phyloP scores from a whole-genome alignment of 2,888 invertebrate species.

The Ormyrus nitidulus region DNA sequence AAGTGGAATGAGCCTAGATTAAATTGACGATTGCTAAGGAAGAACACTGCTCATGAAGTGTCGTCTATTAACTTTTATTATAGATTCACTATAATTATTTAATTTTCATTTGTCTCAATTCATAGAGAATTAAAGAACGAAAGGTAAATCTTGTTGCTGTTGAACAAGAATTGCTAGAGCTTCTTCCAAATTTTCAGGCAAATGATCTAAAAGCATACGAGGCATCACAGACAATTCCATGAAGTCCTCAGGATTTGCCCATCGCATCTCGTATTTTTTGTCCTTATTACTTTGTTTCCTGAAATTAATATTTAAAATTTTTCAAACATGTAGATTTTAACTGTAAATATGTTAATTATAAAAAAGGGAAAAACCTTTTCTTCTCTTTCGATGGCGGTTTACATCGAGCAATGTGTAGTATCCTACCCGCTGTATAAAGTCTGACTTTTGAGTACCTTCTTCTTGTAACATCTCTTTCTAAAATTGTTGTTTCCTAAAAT shows the following conservation, averaged over 20 bases:
- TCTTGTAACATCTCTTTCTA: conserved; percentile 82
- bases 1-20: conserved; percentile 52
- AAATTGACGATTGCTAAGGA: conserved; percentile 36
- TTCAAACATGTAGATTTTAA: background rate
- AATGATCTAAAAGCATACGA: conserved; percentile 89
- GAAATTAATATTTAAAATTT: conserved; percentile 14
- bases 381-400: conserved; percentile 79
- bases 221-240: conserved; percentile 90
- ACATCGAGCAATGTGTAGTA: conserved; percentile 85
- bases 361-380: conserved; percentile 52
- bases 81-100: conserved; percentile 11
- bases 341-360: conserved; percentile 26
- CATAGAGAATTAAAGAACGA: conserved; percentile 57
- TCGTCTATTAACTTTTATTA: background rate
- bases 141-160: conserved; percentile 71
- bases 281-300: conserved; percentile 78
- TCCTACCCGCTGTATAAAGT: conserved; percentile 87
- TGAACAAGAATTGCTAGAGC: conserved; percentile 81
- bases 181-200: conserved; percentile 86
- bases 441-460: conserved; percentile 83
- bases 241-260: conserved; percentile 89
- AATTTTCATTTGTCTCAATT: conserved; percentile 26
- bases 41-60: conserved; percentile 47
- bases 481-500: conserved; percentile 80
- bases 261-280: conserved; percentile 83